Percentiles rank a stretch among this genome's conserved stretches.
These are phyloP conservation scores for Pleuronectes platessa DNA, from an alignment of 2,113 vertebrate species.

Conservation along the genomic window DNA sequence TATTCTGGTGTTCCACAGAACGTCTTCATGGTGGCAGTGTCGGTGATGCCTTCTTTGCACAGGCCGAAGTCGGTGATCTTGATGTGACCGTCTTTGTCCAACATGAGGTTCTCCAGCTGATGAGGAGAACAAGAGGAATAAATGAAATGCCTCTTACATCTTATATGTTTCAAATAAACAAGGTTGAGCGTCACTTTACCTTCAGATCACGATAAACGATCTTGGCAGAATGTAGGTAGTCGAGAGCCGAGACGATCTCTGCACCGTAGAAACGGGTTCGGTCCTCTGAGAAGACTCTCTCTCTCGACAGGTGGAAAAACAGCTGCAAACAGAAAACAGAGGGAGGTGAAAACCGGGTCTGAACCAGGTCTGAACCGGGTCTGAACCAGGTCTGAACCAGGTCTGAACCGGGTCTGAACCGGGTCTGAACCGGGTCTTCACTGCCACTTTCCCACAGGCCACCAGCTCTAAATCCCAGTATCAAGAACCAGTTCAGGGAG, in stretches of 20 bases:
- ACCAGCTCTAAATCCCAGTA: too few species aligned
- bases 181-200: slow-evolving; percentile 62
- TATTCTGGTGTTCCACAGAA: slow-evolving; percentile 98
- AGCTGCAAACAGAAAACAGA: slow-evolving; percentile 69
- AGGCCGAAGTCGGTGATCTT: slow-evolving; percentile 98
- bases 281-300: slow-evolving; percentile 97
- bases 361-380: too few species aligned
- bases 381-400: too few species aligned
- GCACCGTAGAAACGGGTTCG: slow-evolving; percentile 97
- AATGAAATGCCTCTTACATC: neutral
- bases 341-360: neutral
- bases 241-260: slow-evolving; percentile 95
- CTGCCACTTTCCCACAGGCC: too few species aligned
- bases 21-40: slow-evolving; percentile 97
- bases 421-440: too few species aligned
- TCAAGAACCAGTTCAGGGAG: neutral
- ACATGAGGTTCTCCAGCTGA: slow-evolving; percentile 97
- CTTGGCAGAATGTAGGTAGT: slow-evolving; percentile 97
- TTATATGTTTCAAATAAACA: neutral
- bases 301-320: slow-evolving; percentile 99
- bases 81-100: slow-evolving; percentile 89
- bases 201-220: slow-evolving; percentile 97
- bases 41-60: slow-evolving; percentile 98
- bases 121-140: neutral
- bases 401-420: too few species aligned